A percentile compares a stretch with the other conserved stretches of the same genome.
Conservation (phyloP, 2,888 invertebrate genomes). For the Seladonia tumulorum region DNA sequence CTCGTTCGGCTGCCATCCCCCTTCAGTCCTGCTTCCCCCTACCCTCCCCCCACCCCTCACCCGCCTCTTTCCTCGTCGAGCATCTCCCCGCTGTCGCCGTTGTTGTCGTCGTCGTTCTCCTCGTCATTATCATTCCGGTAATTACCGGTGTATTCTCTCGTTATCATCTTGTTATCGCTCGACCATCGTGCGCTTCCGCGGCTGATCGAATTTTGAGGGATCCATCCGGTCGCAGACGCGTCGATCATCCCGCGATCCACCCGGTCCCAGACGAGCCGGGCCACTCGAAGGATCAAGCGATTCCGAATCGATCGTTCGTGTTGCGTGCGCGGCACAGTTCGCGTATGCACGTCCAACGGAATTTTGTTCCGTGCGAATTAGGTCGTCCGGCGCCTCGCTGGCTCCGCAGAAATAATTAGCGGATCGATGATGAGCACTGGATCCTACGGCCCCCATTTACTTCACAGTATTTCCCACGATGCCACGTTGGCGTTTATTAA, state of each 20-base stretch:
- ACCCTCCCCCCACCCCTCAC: constrained; percentile 40
- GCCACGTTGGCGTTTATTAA: background rate
- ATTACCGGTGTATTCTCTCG: constrained; percentile 80
- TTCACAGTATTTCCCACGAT: no score
- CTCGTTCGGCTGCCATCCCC: constrained; percentile 36
- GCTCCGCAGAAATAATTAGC: constrained; percentile 1
- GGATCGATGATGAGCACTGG: background rate
- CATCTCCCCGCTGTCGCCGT: constrained; percentile 47
- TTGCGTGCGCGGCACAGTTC: background rate
- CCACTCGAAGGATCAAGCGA: background rate
- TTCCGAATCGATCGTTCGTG: background rate
- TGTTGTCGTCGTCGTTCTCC: constrained; percentile 63
- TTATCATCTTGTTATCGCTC: constrained; percentile 80
- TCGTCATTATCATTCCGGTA: constrained; percentile 82
- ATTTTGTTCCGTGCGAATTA: background rate
- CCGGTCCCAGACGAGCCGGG: background rate
- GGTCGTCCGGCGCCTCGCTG: background rate
- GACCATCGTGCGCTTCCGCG: constrained; percentile 71
- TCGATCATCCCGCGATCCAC: constrained; percentile 28
- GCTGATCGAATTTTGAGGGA: constrained; percentile 61
- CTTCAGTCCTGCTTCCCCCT: background rate
- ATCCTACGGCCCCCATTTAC: background rate
- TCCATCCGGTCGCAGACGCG: background rate
- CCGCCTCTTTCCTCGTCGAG: constrained; percentile 33
- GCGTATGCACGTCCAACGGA: background rate